A percentile compares a stretch with the other conserved stretches of the same genome.
phyloP scores from a whole-genome alignment of 1,140 invertebrate genomes.

The Globodera rostochiensis region DNA sequence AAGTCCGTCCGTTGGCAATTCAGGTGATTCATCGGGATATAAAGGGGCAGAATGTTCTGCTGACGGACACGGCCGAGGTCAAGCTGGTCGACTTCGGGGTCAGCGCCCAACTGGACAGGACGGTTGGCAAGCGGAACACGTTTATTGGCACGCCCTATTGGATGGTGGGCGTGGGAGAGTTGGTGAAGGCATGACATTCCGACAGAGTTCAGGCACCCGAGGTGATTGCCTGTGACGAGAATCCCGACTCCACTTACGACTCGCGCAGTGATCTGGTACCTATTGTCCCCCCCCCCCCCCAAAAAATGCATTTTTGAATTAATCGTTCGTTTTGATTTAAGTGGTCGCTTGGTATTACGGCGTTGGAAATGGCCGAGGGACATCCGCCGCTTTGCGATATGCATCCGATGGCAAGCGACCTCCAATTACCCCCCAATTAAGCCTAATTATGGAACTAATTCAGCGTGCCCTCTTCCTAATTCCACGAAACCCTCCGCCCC shows the following conservation, averaged over 20 bases:
- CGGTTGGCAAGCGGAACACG: constrained; percentile 95
- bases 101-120: constrained; percentile 95
- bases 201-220: constrained; percentile 71
- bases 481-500: constrained; percentile 91
- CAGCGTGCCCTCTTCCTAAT: constrained; percentile 90
- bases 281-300: neutral
- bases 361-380: constrained; percentile 99
- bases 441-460: neutral
- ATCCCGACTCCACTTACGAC: constrained; percentile 98
- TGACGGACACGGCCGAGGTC: constrained; percentile 99
- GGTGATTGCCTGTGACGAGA: constrained; percentile 99
- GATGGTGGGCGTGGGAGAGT: constrained; percentile 63
- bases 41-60: constrained; percentile 98
- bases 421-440: neutral
- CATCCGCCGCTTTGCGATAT: constrained; percentile 90
- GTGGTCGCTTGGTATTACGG: constrained; percentile 97
- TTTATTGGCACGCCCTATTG: constrained; percentile 99
- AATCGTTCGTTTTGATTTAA: neutral
- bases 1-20: neutral
- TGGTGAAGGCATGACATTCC: constrained; percentile 7
- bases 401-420: constrained; percentile 81
- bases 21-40: constrained; percentile 97
- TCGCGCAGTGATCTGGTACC: constrained; percentile 85
- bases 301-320: too few species aligned
- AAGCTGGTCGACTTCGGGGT: constrained; percentile 99